Evolutionary conservation across 2,888 invertebrate genomes (phyloP), one percentile per base, ranked within the genome.

Genomic region (Danaus chrysippus): DNA sequence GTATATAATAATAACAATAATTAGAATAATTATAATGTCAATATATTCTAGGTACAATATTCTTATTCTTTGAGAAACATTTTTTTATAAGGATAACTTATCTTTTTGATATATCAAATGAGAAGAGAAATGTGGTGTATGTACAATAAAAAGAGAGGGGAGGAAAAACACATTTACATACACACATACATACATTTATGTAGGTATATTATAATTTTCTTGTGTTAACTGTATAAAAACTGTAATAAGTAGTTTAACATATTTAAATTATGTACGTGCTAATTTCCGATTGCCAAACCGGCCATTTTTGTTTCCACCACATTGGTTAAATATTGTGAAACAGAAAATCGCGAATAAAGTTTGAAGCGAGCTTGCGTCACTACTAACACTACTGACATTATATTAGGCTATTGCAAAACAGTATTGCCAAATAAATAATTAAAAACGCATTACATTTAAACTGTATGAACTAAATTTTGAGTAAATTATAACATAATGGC

Each of bases 321-420:
- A 52, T 61, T 63, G 56, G 64, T 44, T 42, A 60, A 58, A 17
- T 63, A 62, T 66, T 63, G 64, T 58, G 59, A 67, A 63, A 63
- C 54, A 34, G 44, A 58, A 56, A 61, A 56, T 17, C 44, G 59
- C 61, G 59, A 64, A 64, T 59, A 59, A 60, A 60, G 63, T 64
- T 66, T 62, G 59, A 59, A 59, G 52, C 58, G 49, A 58, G 42
- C 44, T 71, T 70, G 68, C 70, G 65, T 65, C 70, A 69, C 58
- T 57, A 60, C 64, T 67, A 66, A 62, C 60, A 57, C 61, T 62
- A 59, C 63, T 62, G 54, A 61, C 61, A 49, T 54, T 66, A 56
- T 54, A 13, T 53, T 58, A 60, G 17, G 55, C 41, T 41, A 53
- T 59, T 58, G 56, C 19, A 59, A 17, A 49, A 15, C 17, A 17